Evolutionary conservation across 2,888 invertebrate species (phyloP), one percentile per base, ranked within the genome.

Genomic region (Molanna angustata): DNA sequence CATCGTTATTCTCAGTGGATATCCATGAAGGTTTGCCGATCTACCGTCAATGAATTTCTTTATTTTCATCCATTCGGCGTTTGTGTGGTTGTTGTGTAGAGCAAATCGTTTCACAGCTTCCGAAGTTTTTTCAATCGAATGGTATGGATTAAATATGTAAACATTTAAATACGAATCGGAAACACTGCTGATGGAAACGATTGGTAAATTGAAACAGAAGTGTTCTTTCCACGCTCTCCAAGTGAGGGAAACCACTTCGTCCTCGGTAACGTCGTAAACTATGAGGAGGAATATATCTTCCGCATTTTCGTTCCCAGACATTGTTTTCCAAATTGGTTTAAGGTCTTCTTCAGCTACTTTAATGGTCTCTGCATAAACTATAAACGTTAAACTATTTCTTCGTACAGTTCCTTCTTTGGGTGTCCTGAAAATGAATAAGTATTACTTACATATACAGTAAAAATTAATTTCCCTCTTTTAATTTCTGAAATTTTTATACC

Each of bases 1-100:
- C 49, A 57, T 46, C 18, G 40, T 39, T 2, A 57, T 18, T 49
- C 42, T 49, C n/a, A 57, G 17, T 2, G 52, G 54, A 47, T 45
- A 52, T 4, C 37, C 42, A 2, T 49, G 21, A 11, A 57, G 27
- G 43, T 57, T 52, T 40, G 13, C 21, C 13, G 22, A 50, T 49
- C 4, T 6, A n/a, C 13, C 47, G 11, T 1, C 49, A 9, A 13
- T 20, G 16, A 14, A 31, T 17, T 18, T 14, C 14, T 9, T 46
- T 13, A 7, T 11, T 13, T 18, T 17, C n/a, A n/a, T 41, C 39
- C 52, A 44, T 17, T 52, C 27, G 4, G n/a, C 43, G 14, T 31
- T 22, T 9, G 17, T n/a, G 40, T 31, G 32, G 13, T 32, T 22
- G 9, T 45, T 40, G 4, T 37, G 16, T 6, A 37, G 22, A 7